Percentiles rank a stretch among this genome's conserved stretches.
Conservation (phyloP, 2,888 invertebrate species). For the Melitaea athalia region DNA sequence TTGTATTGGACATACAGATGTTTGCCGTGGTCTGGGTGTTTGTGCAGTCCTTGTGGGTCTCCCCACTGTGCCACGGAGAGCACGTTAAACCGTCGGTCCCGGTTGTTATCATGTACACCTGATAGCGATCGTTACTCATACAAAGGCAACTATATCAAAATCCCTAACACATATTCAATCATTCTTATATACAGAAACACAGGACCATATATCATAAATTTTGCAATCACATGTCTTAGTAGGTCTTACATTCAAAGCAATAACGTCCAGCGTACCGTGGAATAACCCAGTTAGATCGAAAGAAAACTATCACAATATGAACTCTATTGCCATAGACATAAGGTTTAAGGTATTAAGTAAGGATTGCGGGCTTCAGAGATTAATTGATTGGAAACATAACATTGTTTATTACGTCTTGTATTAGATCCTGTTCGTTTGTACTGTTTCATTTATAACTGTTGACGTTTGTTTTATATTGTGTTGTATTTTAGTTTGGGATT, state of each 20-base stretch:
- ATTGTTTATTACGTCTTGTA: slow-evolving; percentile 17
- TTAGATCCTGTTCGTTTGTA: slow-evolving; percentile 7
- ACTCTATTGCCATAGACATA: neutral
- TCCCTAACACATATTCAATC: neutral
- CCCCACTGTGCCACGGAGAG: too few species aligned
- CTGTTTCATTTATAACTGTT: slow-evolving; percentile 1
- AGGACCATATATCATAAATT: slow-evolving; percentile 11
- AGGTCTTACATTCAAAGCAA: slow-evolving; percentile 1
- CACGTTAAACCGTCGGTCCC: too few species aligned
- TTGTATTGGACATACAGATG: too few species aligned
- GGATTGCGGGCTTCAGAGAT: neutral
- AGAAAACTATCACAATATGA: neutral
- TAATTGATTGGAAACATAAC: slow-evolving; percentile 19
- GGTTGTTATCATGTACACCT: too few species aligned
- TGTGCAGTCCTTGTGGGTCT: too few species aligned
- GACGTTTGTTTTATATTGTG: neutral
- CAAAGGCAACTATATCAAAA: too few species aligned
- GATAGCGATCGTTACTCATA: too few species aligned
- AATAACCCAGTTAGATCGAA: slow-evolving; percentile 7
- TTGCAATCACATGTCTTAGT: slow-evolving; percentile 1
- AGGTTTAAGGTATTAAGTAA: neutral
- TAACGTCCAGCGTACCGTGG: slow-evolving; percentile 10
- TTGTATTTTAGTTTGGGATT: neutral
- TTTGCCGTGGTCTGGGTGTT: too few species aligned
- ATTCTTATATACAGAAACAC: neutral